Evolutionary conservation across 64 coral and sea anemone species (phyloP), one percentile per base, ranked within the genome.

Genomic region (Stichodactyla helianthus): DNA sequence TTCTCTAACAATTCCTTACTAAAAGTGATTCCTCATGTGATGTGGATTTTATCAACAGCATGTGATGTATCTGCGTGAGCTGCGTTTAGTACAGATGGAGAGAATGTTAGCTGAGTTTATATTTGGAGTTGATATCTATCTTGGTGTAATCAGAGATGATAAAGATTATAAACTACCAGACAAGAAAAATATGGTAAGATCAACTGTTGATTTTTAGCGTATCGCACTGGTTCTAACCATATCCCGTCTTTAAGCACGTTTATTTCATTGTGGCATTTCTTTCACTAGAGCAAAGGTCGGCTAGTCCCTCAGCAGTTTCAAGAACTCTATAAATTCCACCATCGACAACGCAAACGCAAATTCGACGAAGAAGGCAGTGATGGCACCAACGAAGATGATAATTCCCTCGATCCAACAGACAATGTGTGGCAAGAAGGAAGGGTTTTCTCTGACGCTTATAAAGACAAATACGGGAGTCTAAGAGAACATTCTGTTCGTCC

Each of bases 41-140:
- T 27, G 8, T 26, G 2, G 17, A 7, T 14, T 90, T 64, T 67
- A 53, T 89, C 7, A 44, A 70, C 77, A 93, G 82, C 89, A 89
- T 60, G 95, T 98, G 55, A 94, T 98, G 95, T 98, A 98, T 22
- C 93, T 98, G 55, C 83, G 95, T 50, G 95, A 98, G 59, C 63
- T 98, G 9, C 95, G 95, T 6, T 80, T 98, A 55, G 95, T 84
- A 53, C 95, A 98, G 84, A 98, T 98, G 95, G 95, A 94, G 31
- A 89, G 93, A 2, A 59, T 98, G 5, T 88, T 98, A 90, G 95
- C 87, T 15, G 95, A 98, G 67, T 98, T 94, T 86, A 63, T 98
- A 10, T 87, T 81, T 54, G 95, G 95, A 10, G 95, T 98, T 0
- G 63, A 98, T 60, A 94, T 98, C 51, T 98, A 98, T 80, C 89